Conservation (phyloP, 2,797 vertebrate genomes). For the Eutrigla gurnardus region DNA sequence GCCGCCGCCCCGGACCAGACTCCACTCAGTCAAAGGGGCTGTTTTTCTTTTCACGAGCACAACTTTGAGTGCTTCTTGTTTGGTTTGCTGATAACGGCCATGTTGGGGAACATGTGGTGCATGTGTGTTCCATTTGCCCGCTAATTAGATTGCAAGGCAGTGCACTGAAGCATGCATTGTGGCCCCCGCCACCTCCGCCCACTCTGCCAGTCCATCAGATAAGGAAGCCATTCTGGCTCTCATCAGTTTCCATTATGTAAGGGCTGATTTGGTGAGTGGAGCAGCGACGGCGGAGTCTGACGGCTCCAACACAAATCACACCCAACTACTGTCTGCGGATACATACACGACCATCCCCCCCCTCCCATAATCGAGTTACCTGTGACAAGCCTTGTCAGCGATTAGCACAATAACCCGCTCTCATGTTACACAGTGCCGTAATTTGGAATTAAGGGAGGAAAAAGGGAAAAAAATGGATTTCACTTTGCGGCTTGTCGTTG, state of each 20-base stretch:
- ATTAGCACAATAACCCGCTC: slow-evolving; percentile 44
- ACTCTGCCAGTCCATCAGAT: slow-evolving; percentile 83
- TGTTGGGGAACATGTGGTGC: slow-evolving; percentile 81
- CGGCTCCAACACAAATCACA: slow-evolving; percentile 55
- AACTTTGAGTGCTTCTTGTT: slow-evolving; percentile 83
- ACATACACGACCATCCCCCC: slow-evolving; percentile 27
- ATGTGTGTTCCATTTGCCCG: slow-evolving; percentile 85
- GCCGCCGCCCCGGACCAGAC: slow-evolving; percentile 21
- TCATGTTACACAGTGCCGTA: slow-evolving; percentile 27
- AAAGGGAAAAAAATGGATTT: slow-evolving; percentile 20
- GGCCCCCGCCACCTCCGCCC: slow-evolving; percentile 57
- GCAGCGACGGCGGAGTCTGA: slow-evolving; percentile 49
- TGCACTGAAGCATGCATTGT: slow-evolving; percentile 79
- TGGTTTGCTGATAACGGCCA: slow-evolving; percentile 83
- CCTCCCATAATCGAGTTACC: slow-evolving; percentile 47
- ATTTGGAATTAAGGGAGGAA: slow-evolving; percentile 34
- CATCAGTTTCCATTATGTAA: slow-evolving; percentile 84
- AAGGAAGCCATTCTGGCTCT: slow-evolving; percentile 83
- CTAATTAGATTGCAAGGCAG: slow-evolving; percentile 85
- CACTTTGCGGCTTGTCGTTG: slow-evolving; percentile 19
- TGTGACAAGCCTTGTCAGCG: slow-evolving; percentile 47
- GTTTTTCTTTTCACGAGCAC: slow-evolving; percentile 63
- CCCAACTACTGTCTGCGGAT: slow-evolving; percentile 60
- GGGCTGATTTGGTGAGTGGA: slow-evolving; percentile 71
- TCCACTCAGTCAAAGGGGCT: slow-evolving; percentile 34